A percentile compares a stretch with the other conserved stretches of the same genome.
Evolutionary conservation across 2,888 invertebrate genomes (phyloP).

Genomic region (Lepidonotus clava): DNA sequence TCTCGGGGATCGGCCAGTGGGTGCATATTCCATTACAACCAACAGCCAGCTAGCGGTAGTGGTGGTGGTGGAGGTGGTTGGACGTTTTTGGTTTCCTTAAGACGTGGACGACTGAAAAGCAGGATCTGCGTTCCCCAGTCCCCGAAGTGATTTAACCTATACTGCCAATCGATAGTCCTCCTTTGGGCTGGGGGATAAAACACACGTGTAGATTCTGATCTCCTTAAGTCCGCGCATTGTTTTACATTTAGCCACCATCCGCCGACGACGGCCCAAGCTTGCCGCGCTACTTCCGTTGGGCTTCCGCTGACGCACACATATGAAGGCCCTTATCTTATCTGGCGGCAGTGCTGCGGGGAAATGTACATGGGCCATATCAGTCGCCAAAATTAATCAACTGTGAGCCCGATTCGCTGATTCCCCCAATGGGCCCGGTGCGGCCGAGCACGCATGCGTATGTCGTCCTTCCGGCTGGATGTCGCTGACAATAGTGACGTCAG

Average conservation of each 20-base stretch:
- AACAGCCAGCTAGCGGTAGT: no score
- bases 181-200: background rate
- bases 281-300: no score
- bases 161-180: background rate
- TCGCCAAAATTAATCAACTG: background rate
- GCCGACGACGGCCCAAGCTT: no score
- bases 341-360: background rate
- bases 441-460: constrained; percentile 6
- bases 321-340: constrained; percentile 27
- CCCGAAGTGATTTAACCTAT: background rate
- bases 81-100: background rate
- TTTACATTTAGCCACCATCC: background rate
- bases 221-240: background rate
- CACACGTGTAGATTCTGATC: background rate
- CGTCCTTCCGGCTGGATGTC: constrained; percentile 29
- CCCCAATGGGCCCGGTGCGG: background rate
- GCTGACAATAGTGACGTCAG: constrained; percentile 23
- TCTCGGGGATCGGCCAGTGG: background rate
- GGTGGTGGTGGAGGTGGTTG: background rate
- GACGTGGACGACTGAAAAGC: background rate
- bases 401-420: background rate
- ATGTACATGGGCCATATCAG: background rate
- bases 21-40: background rate
- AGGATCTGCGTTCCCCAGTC: no score
- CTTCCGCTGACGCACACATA: background rate